Conservation (phyloP, 2,113 vertebrate genomes). For the Protomyctophum bolini region DNA sequence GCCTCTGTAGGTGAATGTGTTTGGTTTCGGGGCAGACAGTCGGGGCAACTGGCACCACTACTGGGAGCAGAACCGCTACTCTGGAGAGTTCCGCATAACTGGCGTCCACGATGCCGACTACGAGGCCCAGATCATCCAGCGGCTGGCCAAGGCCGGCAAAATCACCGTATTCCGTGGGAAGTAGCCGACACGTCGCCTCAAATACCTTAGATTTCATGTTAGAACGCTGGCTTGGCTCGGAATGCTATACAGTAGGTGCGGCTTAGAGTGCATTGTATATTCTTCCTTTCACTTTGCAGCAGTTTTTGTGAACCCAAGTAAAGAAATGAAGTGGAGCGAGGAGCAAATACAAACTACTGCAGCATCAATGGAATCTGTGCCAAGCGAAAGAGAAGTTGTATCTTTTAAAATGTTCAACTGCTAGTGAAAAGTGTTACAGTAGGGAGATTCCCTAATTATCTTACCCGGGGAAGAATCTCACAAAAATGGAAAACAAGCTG, state of each 20-base stretch:
- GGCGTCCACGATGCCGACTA: slow-evolving; percentile 96
- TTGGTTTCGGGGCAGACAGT: slow-evolving; percentile 94
- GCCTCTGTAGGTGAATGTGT: slow-evolving; percentile 90
- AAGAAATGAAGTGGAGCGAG: not conserved
- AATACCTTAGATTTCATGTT: not conserved
- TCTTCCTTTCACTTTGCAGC: slow-evolving; percentile 1
- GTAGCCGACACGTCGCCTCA: slow-evolving; percentile 62
- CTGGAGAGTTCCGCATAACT: slow-evolving; percentile 95
- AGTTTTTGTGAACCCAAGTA: slow-evolving; percentile 18
- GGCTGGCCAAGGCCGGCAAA: slow-evolving; percentile 88
- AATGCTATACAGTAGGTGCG: slow-evolving; percentile 12
- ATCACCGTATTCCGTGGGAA: slow-evolving; percentile 94
- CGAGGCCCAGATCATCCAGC: slow-evolving; percentile 93
- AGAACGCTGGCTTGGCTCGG: not conserved
- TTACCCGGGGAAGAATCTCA: not conserved
- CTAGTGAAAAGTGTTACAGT: not conserved
- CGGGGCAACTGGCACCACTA: slow-evolving; percentile 98
- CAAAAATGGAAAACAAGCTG: not conserved
- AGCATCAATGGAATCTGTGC: not conserved
- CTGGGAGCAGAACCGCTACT: slow-evolving; percentile 98
- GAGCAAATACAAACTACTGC: not conserved
- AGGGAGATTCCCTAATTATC: not conserved
- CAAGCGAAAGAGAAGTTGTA: not conserved
- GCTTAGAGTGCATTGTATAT: slow-evolving; percentile 26
- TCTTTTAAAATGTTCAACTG: not conserved